Conservation (phyloP, 2,113 vertebrate species). For the Machaerirhynchus nigripectus region DNA sequence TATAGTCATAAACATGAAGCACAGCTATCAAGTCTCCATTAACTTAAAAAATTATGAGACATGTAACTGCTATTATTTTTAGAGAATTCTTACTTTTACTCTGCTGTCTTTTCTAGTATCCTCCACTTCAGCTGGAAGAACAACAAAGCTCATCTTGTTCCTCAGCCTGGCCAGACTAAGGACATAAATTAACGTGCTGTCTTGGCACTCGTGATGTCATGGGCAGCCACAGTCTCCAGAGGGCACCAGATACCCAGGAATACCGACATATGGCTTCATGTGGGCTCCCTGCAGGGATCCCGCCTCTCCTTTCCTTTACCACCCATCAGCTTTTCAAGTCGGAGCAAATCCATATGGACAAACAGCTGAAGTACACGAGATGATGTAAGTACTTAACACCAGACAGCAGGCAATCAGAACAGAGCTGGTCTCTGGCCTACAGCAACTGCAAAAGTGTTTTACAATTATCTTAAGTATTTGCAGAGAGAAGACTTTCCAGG, state of each 20-base stretch:
- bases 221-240: conserved; percentile 24
- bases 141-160: not conserved
- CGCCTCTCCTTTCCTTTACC: not conserved
- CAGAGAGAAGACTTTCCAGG: not conserved
- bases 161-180: not conserved
- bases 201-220: fast-evolving
- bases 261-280: not conserved
- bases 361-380: not conserved
- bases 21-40: not conserved
- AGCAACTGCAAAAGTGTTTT: not conserved
- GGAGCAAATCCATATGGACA: conserved; percentile 13
- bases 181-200: not conserved
- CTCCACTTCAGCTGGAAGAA: not conserved
- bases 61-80: not conserved
- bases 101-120: not conserved
- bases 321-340: not conserved
- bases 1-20: not conserved
- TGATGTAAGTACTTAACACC: not conserved
- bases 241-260: conserved; percentile 39
- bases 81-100: not conserved
- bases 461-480: not conserved
- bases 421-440: not conserved
- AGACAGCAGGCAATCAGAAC: not conserved
- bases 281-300: not conserved
- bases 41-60: not conserved